Evolutionary conservation across 2,113 vertebrate species (phyloP), one percentile per base, ranked within the genome.

Genomic region (Rana temporaria): DNA sequence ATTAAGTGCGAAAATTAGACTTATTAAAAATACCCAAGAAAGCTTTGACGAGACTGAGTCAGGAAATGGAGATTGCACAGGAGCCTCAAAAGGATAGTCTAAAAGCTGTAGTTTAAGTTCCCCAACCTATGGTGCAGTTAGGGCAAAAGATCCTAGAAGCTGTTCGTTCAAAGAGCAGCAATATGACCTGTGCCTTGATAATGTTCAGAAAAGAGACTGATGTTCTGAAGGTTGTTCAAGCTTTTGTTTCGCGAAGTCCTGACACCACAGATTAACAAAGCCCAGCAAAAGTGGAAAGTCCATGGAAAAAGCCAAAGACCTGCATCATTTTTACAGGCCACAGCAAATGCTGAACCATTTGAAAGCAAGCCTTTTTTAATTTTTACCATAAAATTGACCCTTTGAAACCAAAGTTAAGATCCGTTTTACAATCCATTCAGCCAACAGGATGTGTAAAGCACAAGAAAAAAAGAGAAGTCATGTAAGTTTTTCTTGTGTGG

Each of bases 241-340:
- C 17, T 60, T 62, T 48, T 63, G 57, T 15, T 24, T 63, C 0
- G 73, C 34, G 0, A 76, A 76, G 48, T 48, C 57, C 57, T 0
- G 38, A 63, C 4, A 17, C 2, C 22, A 22, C 15, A 42, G 38
- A 32, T 19, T 48, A 26, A 4, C 20, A 16, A 76, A 48, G 59
- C 17, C 5, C 17, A 20, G 15, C n/a, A 42, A 42, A 7, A 64
- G 24, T 8, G 15, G 20, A 42, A 52, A 60, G 56, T 14, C 8
- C 8, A 48, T 38, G 20, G 24, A 76, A 63, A 76, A 76, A 76
- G 59, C 15, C 42, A 38, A 76, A 48, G 38, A 52, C 34, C 34
- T 9, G 11, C 16, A 18, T 2, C 32, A 48, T 24, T 26, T 16
- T 24, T 63, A 32, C 42, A 48, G 42, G 0, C 34, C 38, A 26